phyloP scores from a whole-genome alignment of 2,113 vertebrate species.

The Pomatostomus ruficeps region DNA sequence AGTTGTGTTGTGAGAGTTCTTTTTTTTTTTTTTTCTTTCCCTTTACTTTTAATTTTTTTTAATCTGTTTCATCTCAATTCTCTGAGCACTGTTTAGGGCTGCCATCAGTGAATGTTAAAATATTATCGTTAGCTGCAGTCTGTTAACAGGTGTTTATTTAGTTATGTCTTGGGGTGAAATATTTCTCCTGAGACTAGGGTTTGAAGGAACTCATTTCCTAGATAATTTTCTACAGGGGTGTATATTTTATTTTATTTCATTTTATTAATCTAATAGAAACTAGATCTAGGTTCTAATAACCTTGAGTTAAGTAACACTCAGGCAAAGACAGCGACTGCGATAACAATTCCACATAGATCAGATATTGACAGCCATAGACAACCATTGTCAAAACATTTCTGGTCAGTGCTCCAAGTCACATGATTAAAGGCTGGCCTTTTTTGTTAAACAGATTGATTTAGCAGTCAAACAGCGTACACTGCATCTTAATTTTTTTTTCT shows the following conservation, averaged over 20 bases:
- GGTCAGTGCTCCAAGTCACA: neutral
- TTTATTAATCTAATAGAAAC: neutral
- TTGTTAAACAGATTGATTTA: neutral
- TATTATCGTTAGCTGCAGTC: neutral
- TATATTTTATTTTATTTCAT: neutral
- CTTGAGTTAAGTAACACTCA: neutral
- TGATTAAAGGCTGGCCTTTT: neutral
- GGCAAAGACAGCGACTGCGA: neutral
- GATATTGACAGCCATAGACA: neutral
- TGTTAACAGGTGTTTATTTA: slow-evolving; percentile 28
- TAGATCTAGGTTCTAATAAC: neutral
- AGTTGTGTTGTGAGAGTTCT: neutral
- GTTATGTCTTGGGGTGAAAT: slow-evolving; percentile 21
- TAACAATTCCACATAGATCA: neutral
- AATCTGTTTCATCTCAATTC: neutral
- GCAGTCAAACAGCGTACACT: neutral
- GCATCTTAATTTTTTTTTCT: neutral
- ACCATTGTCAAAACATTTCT: neutral
- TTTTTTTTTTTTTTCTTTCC: too few species aligned
- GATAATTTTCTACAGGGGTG: neutral
- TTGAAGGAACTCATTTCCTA: neutral
- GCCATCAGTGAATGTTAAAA: neutral
- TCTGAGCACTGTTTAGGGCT: neutral
- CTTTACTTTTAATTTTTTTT: neutral
- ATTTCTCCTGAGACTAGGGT: neutral